Evolutionary conservation across 2,888 invertebrate species (phyloP).

Genomic region (Diarsia rubi): DNA sequence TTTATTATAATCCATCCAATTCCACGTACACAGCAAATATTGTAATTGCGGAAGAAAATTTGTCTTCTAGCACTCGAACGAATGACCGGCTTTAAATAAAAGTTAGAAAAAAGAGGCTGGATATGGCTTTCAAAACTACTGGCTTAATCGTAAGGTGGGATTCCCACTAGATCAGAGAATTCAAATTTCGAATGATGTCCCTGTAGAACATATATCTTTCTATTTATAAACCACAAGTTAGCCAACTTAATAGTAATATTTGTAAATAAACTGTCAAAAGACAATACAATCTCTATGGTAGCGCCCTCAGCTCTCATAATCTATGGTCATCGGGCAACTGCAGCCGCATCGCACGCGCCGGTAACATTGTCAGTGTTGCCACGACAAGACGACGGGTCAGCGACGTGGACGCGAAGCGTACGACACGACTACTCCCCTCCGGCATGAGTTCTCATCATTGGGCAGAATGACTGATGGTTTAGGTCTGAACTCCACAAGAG

Average conservation of each 20-base stretch:
- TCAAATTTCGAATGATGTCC: too few species aligned
- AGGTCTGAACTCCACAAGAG: not conserved
- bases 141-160: too few species aligned
- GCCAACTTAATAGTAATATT: not conserved
- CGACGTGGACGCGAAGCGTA: constrained; percentile 53
- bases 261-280: not conserved
- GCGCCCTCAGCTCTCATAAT: constrained; percentile 87
- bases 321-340: constrained; percentile 81
- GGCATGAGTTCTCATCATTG: constrained; percentile 83
- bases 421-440: constrained; percentile 76
- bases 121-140: too few species aligned
- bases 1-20: not conserved
- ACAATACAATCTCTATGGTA: not conserved
- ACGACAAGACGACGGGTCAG: constrained; percentile 62
- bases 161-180: too few species aligned
- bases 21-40: not conserved
- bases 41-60: not conserved
- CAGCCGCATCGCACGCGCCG: constrained; percentile 57
- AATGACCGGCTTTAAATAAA: not conserved
- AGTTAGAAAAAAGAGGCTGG: too few species aligned
- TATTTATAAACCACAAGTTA: not conserved
- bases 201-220: not conserved
- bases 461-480: constrained; percentile 63
- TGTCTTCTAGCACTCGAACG: not conserved
- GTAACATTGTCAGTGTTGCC: constrained; percentile 67